Evolutionary conservation across 1,140 invertebrate species (phyloP).

Genomic region (Drosophila aff.): DNA sequence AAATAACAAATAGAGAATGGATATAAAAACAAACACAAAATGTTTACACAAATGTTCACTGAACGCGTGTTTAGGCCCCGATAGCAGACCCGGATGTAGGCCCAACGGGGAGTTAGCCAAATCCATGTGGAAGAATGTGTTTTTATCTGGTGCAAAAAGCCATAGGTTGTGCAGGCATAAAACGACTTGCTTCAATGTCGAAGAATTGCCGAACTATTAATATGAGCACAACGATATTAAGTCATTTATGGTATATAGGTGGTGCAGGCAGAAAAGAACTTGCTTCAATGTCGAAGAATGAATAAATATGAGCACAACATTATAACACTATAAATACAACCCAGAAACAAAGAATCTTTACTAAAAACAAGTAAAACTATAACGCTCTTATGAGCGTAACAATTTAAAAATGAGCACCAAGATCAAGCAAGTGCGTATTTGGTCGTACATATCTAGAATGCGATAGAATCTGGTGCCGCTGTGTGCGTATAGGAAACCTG

Average conservation of each 20-base stretch:
- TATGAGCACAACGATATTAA: not conserved
- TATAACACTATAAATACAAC: not conserved
- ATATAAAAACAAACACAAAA: constrained; percentile 63
- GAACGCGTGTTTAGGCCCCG: constrained; percentile 60
- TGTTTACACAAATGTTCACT: constrained; percentile 47
- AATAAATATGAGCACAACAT: not conserved
- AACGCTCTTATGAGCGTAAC: too few species aligned
- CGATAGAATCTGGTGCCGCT: too few species aligned
- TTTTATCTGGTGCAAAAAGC: not conserved
- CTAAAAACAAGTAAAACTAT: too few species aligned
- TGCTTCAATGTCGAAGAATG: not conserved
- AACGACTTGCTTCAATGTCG: not conserved
- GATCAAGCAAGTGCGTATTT: too few species aligned
- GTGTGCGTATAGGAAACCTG: too few species aligned
- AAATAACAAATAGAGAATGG: constrained; percentile 74
- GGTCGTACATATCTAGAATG: too few species aligned
- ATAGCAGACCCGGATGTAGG: constrained; percentile 31
- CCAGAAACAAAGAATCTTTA: not conserved
- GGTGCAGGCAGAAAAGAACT: too few species aligned
- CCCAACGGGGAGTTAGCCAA: not conserved
- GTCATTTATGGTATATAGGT: not conserved
- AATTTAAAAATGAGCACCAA: too few species aligned
- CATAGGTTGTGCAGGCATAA: not conserved
- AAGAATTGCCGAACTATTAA: not conserved
- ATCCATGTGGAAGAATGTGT: not conserved